A percentile compares a stretch with the other conserved stretches of the same genome.
Evolutionary conservation across 2,888 invertebrate species (phyloP).

Genomic region (Cataglyphis livida): DNA sequence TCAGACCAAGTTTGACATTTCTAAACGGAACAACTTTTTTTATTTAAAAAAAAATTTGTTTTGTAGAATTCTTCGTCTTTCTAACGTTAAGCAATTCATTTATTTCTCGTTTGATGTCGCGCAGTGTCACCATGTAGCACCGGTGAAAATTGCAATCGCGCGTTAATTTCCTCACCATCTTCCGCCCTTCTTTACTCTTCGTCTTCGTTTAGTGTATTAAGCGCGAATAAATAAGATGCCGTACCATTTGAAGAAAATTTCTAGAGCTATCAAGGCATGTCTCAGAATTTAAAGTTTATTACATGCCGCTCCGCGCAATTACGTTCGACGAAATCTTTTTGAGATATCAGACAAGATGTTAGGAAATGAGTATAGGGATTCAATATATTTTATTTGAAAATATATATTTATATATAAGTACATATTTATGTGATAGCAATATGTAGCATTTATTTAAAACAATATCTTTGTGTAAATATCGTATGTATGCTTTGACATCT

Average conservation of each 20-base stretch:
- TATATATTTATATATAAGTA: not conserved
- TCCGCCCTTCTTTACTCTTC: not conserved
- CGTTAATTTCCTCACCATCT: conserved; percentile 40
- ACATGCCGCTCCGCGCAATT: conserved; percentile 41
- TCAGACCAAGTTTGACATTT: not conserved
- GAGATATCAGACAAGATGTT: not conserved
- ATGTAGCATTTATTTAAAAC: not conserved
- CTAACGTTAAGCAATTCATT: conserved; percentile 30
- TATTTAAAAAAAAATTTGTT: conserved; percentile 20
- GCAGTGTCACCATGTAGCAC: conserved; percentile 2
- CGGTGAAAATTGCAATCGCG: conserved; percentile 53
- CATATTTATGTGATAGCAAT: not conserved
- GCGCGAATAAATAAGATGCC: conserved; percentile 46
- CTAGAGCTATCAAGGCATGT: conserved; percentile 26
- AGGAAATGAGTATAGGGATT: not conserved
- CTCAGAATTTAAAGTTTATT: conserved; percentile 42
- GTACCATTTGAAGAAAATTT: conserved; percentile 40
- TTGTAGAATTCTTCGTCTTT: conserved; percentile 73
- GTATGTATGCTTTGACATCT: not conserved
- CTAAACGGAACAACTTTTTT: not conserved
- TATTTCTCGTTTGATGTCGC: conserved; percentile 52
- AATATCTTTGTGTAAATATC: not conserved
- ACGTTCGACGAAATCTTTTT: conserved; percentile 21
- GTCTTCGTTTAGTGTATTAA: conserved; percentile 42
- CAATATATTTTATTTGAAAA: not conserved